Conservation (phyloP, 1,140 invertebrate genomes). For the Hormaphis cornu region DNA sequence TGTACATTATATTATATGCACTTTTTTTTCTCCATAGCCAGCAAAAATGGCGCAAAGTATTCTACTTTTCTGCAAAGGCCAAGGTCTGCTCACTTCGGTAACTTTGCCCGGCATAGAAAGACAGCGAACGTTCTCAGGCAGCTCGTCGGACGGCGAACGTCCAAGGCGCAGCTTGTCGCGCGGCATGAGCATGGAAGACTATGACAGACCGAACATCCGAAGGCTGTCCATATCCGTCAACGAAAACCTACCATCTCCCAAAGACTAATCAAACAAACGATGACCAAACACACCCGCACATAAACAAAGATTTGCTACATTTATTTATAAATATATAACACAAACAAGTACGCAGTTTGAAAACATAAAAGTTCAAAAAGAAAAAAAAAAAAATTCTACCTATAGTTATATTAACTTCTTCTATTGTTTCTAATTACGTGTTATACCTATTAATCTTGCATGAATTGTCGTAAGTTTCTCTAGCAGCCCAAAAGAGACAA, state of each 20-base stretch:
- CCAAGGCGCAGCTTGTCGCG: slow-evolving; percentile 49
- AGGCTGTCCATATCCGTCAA: slow-evolving; percentile 55
- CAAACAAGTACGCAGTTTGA: neutral
- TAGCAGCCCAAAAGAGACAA: neutral
- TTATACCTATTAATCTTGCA: slow-evolving; percentile 26
- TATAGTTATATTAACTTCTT: slow-evolving; percentile 27
- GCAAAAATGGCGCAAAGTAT: slow-evolving; percentile 71
- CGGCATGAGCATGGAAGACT: slow-evolving; percentile 72
- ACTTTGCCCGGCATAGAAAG: slow-evolving; percentile 60
- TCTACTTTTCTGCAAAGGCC: slow-evolving; percentile 70
- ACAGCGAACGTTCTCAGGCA: slow-evolving; percentile 49
- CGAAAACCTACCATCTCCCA: slow-evolving; percentile 29
- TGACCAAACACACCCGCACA: neutral
- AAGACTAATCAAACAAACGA: neutral
- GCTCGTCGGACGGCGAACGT: slow-evolving; percentile 44
- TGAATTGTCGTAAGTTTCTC: slow-evolving; percentile 13
- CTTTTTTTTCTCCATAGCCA: slow-evolving; percentile 49
- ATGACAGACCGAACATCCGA: slow-evolving; percentile 65
- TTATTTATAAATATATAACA: too few relatives aligned
- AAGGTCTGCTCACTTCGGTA: slow-evolving; percentile 63
- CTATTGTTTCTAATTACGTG: slow-evolving; percentile 15
- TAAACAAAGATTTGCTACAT: slow-evolving; percentile 4
- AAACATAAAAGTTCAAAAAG: neutral
- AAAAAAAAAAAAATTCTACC: too few relatives aligned
- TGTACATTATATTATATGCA: too few relatives aligned